Conservation (phyloP, 2,113 vertebrate species). For the Carlito syrichta region DNA sequence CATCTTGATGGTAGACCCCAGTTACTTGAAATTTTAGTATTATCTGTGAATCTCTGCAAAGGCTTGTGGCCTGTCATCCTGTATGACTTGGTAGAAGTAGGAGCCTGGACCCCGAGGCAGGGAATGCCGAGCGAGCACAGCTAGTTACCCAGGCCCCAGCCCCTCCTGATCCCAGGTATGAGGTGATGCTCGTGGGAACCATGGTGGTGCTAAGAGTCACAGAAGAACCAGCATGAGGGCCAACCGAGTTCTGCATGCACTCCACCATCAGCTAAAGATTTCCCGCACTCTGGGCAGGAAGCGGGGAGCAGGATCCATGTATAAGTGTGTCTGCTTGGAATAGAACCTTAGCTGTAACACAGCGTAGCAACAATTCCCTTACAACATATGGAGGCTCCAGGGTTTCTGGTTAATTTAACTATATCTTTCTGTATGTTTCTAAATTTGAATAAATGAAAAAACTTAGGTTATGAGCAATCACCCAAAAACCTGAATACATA, state of each 20-base stretch:
- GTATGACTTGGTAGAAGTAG: not conserved
- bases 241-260: not conserved
- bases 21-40: constrained; percentile 18
- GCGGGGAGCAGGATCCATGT: not conserved
- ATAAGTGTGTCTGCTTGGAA: not conserved
- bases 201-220: no score
- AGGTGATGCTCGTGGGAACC: not conserved
- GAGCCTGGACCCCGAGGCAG: not conserved
- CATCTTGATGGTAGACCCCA: not conserved
- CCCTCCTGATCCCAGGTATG: not conserved
- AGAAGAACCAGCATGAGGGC: no score
- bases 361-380: not conserved
- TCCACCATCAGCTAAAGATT: not conserved
- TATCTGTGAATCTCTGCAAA: not conserved
- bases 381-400: not conserved
- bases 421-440: not conserved
- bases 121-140: not conserved
- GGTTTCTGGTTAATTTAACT: not conserved
- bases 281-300: not conserved
- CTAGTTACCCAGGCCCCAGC: not conserved
- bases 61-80: not conserved
- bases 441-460: constrained; percentile 22
- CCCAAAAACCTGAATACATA: not conserved
- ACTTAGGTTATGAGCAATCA: not conserved
- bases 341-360: not conserved